Evolutionary conservation across 2,113 vertebrate species (phyloP).

Genomic region (Nothoprocta perdicaria): DNA sequence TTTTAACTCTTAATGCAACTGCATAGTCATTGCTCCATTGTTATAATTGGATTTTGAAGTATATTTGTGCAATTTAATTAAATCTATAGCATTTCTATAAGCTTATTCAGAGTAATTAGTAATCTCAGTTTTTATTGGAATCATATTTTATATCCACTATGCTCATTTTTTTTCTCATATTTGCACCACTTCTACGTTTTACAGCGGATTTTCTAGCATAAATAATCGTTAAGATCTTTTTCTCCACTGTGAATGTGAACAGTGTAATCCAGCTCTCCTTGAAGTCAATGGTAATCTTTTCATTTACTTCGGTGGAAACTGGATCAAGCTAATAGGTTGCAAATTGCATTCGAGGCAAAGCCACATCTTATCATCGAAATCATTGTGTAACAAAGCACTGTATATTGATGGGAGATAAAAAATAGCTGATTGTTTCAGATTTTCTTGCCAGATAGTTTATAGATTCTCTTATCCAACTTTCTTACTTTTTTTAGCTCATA

Average conservation of each 20-base stretch:
- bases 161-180: constrained; percentile 25
- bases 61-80: constrained; percentile 64
- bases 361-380: not conserved
- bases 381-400: not conserved
- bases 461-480: not conserved
- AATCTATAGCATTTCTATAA: constrained; percentile 40
- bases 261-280: constrained; percentile 38
- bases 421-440: not conserved
- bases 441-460: not conserved
- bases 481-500: not conserved
- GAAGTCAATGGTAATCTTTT: constrained; percentile 36
- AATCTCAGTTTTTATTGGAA: constrained; percentile 49
- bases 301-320: constrained; percentile 20
- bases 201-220: constrained; percentile 35
- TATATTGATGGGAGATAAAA: not conserved
- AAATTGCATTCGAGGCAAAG: constrained; percentile 29
- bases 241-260: not conserved
- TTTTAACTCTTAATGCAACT: constrained; percentile 69
- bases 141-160: constrained; percentile 7
- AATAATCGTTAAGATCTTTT: constrained; percentile 17
- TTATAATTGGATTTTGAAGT: constrained; percentile 66
- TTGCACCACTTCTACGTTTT: constrained; percentile 28
- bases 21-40: constrained; percentile 47
- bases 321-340: constrained; percentile 36
- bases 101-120: constrained; percentile 56